These are phyloP conservation scores for Orycteropus afer DNA, from an alignment of 2,113 vertebrate species.

Conservation along the genomic window DNA sequence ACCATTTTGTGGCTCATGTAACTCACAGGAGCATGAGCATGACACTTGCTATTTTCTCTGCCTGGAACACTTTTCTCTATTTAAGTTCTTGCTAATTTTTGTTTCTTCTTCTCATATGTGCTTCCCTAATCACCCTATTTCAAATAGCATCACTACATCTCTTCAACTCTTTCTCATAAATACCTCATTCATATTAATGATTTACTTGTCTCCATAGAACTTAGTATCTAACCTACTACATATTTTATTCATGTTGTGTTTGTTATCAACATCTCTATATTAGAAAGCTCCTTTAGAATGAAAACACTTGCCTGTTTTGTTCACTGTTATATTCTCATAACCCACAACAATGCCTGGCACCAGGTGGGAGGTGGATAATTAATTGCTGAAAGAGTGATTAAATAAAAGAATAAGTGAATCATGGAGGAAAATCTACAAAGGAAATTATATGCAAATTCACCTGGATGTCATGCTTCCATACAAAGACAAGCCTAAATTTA, in stretches of 20 bases:
- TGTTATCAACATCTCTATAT: background rate
- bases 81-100: no score
- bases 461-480: background rate
- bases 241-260: background rate
- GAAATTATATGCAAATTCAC: background rate
- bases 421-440: background rate
- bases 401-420: background rate
- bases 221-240: background rate
- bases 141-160: fast-evolving
- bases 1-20: background rate
- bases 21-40: background rate
- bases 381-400: background rate
- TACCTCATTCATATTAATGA: background rate
- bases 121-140: background rate
- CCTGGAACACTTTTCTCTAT: fast-evolving
- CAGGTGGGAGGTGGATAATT: background rate
- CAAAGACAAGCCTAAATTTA: background rate
- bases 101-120: no score
- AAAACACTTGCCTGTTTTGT: background rate
- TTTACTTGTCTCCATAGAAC: background rate
- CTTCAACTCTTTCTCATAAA: background rate
- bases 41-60: no score
- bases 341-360: background rate
- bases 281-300: background rate
- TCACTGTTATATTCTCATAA: background rate